These are phyloP conservation scores for Eutolmus rufibarbis DNA, from an alignment of 2,888 invertebrate species.

Conservation along the genomic window DNA sequence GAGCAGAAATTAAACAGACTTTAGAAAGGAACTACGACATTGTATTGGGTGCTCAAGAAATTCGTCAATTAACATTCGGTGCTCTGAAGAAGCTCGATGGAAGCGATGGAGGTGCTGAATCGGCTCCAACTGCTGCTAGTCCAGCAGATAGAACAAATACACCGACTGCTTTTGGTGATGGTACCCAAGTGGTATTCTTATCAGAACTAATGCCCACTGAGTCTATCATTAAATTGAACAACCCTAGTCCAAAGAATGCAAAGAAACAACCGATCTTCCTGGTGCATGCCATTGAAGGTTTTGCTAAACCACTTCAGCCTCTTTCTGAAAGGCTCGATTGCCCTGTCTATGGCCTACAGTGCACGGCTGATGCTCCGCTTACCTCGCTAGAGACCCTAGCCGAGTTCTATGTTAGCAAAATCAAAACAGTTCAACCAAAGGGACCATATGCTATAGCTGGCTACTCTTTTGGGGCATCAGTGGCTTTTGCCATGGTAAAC, in stretches of 20 bases:
- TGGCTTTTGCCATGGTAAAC: constrained; percentile 93
- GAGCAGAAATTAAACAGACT: constrained; percentile 97
- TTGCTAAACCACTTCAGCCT: constrained; percentile 73
- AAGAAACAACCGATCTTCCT: constrained; percentile 70
- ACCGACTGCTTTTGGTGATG: constrained; percentile 60
- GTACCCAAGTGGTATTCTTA: constrained; percentile 67
- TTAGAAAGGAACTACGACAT: constrained; percentile 92
- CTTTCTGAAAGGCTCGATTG: constrained; percentile 77
- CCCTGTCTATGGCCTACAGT: constrained; percentile 90
- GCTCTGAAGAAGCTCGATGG: constrained; percentile 68
- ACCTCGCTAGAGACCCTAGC: constrained; percentile 77
- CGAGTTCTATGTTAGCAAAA: constrained; percentile 73
- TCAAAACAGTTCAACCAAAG: constrained; percentile 76
- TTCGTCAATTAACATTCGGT: constrained; percentile 82
- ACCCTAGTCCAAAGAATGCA: constrained; percentile 65
- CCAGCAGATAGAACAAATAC: constrained; percentile 49
- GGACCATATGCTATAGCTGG: constrained; percentile 91
- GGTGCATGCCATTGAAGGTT: constrained; percentile 89
- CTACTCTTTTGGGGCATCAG: constrained; percentile 94
- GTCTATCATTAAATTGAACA: constrained; percentile 70
- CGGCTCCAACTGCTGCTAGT: constrained; percentile 48
- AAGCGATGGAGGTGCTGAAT: constrained; percentile 49
- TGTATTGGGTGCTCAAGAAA: constrained; percentile 88
- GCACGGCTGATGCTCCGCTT: constrained; percentile 78
- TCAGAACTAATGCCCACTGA: constrained; percentile 79